These are phyloP conservation scores for Callaeas wilsoni DNA, from an alignment of 2,113 vertebrate species.

Conservation along the genomic window DNA sequence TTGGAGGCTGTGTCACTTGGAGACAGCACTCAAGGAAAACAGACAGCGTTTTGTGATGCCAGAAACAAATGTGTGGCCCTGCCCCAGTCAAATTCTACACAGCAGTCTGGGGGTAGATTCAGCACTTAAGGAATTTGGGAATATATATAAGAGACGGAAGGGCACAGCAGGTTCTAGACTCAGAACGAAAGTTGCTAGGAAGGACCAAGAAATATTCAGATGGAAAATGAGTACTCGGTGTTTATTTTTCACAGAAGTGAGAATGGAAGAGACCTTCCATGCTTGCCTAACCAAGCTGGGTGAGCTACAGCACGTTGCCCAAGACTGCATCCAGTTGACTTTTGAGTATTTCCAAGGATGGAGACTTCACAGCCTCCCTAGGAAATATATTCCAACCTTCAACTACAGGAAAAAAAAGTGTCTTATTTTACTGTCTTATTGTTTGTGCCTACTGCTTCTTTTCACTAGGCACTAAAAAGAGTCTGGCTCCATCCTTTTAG, in stretches of 20 bases:
- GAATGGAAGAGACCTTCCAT: not conserved
- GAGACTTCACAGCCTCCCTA: not conserved
- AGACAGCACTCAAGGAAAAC: not conserved
- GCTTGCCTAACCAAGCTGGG: not conserved
- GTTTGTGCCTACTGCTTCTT: not conserved
- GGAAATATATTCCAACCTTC: not conserved
- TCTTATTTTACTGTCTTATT: not conserved
- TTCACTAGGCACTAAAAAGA: not conserved
- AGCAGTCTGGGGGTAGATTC: not conserved
- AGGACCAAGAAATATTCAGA: not conserved
- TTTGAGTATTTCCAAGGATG: not conserved
- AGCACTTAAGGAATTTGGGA: not conserved
- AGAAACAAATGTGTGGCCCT: not conserved
- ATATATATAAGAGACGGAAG: not conserved
- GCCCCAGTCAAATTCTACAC: not conserved
- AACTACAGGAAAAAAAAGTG: not conserved
- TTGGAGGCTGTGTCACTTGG: not conserved
- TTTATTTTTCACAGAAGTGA: not conserved
- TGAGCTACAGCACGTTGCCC: not conserved
- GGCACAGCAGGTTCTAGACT: not conserved
- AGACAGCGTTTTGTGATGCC: not conserved
- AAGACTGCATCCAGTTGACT: not conserved
- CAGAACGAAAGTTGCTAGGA: not conserved
- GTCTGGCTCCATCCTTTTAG: not conserved
- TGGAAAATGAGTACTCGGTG: not conserved